Evolutionary conservation across 2,888 invertebrate species (phyloP), one percentile per base, ranked within the genome.

Genomic region (Caenorhabditis imperialis): DNA sequence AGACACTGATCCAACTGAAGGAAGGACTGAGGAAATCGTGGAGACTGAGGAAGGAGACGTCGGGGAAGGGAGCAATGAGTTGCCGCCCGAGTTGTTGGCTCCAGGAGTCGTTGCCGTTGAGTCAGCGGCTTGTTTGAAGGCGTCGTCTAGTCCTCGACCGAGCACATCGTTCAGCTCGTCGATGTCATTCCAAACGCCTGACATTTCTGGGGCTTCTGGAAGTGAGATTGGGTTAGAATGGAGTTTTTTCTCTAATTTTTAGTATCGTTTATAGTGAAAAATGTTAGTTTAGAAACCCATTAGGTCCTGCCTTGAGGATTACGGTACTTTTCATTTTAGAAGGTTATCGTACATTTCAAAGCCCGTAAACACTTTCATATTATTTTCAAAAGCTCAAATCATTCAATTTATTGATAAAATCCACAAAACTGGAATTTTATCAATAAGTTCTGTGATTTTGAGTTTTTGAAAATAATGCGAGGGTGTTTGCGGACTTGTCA

Each of bases 101-200:
- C 33, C 42, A 2, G 72, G 63, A 23, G 58, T 62, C 16, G 35
- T 50, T 3, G 67, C 20, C 10, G 33, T 73, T 4, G 74, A 50
- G 20, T 67, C 55, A 7, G 55, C 35, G 0, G 69, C 62, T 12
- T 69, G 53, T 18, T 45, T 50, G 42, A 57, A 61, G 5, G 75
- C 75, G 10, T 65, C 63, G 37, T 63, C 70, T 7, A 75, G 38
- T 10, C 75, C 75, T 44, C 45, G 38, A 12, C 53, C 65, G 4
- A 75, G 50, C n/a, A 75, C 48, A 33, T 70, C 63, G 20, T 70
- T 60, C 33, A 75, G 30, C 40, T 60, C 60, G 33, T 75, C 75
- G 23, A 75, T 65, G 23, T 69, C 65, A 6, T 35, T 8, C 75
- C 75, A 75, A 1, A 38, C 40, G 23, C 44, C 40, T 14, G 40